Evolutionary conservation across 2,797 vertebrate genomes (phyloP).

Genomic region (Sebastes paucispinis): DNA sequence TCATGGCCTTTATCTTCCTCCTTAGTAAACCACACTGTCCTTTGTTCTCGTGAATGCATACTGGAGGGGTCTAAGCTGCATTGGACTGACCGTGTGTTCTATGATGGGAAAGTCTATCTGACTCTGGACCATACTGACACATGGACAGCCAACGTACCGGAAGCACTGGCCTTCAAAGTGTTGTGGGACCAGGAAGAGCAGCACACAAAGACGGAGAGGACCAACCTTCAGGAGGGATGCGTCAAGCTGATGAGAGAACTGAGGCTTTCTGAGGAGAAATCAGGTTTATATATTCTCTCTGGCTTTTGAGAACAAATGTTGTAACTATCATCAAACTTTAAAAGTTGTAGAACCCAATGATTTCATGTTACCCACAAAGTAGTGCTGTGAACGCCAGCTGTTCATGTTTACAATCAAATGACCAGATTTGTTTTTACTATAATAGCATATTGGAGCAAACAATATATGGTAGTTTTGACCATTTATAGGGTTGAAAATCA

Average conservation of each 20-base stretch:
- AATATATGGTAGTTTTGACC: conserved; percentile 5
- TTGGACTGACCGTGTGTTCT: conserved; percentile 65
- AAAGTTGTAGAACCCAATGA: not conserved
- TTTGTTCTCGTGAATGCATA: conserved; percentile 70
- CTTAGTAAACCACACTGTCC: conserved; percentile 60
- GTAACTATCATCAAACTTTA: not conserved
- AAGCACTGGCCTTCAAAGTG: conserved; percentile 53
- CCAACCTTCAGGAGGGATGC: conserved; percentile 68
- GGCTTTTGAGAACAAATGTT: not conserved
- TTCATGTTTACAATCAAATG: no score
- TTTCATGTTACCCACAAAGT: not conserved
- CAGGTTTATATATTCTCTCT: conserved; percentile 37
- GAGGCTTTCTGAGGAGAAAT: conserved; percentile 35
- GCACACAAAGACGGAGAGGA: conserved; percentile 28
- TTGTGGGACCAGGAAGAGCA: conserved; percentile 47
- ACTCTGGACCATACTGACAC: conserved; percentile 53
- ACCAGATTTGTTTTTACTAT: no score
- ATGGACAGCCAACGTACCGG: conserved; percentile 61
- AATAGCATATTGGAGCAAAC: not conserved
- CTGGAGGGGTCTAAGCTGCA: conserved; percentile 61
- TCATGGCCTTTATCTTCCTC: not conserved
- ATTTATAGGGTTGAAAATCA: not conserved
- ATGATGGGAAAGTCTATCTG: conserved; percentile 63
- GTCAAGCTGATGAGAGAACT: conserved; percentile 60
- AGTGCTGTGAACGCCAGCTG: no score